These are phyloP conservation scores for Drosophila mercatorum DNA, from an alignment of 2,888 invertebrate species.

Conservation along the genomic window DNA sequence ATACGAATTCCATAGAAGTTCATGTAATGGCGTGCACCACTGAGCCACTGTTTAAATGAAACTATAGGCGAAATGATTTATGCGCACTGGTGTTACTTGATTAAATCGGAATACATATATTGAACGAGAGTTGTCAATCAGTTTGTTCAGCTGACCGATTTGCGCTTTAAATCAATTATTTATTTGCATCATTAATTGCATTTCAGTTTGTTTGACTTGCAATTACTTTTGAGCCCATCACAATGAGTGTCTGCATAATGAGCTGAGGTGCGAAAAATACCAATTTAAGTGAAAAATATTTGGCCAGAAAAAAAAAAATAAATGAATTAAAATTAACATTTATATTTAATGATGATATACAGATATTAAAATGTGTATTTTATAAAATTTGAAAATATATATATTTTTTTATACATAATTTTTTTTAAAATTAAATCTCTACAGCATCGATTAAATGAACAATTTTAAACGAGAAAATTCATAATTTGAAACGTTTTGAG, in stretches of 20 bases:
- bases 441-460: background rate
- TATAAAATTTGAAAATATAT: background rate
- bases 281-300: background rate
- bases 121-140: background rate
- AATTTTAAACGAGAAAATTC: background rate
- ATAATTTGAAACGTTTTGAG: conserved; percentile 1
- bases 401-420: background rate
- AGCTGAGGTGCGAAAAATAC: background rate
- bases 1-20: background rate
- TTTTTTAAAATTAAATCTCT: background rate
- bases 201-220: background rate
- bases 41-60: background rate
- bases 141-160: background rate
- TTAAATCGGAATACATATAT: conserved; percentile 5
- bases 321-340: background rate
- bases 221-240: background rate
- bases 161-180: background rate
- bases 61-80: background rate
- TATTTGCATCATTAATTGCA: background rate
- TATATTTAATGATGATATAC: background rate
- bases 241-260: background rate
- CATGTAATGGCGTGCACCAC: background rate
- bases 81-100: conserved; percentile 5
- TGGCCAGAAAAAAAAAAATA: too few species aligned
- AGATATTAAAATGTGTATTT: background rate